Evolutionary conservation across 1,140 invertebrate genomes (phyloP).

Genomic region (Rhagoletis pomonella): DNA sequence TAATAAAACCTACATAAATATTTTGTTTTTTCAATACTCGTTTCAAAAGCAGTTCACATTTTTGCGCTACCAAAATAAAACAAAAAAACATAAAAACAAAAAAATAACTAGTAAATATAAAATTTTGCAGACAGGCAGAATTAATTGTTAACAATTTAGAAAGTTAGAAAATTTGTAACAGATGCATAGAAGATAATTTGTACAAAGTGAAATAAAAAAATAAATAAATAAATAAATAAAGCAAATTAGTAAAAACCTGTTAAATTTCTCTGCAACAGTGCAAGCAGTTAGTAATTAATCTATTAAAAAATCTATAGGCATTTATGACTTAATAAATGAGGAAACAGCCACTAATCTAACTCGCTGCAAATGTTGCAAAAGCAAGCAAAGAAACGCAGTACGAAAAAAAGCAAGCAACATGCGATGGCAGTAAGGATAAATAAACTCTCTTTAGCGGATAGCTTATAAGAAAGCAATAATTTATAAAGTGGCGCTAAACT

Average conservation of each 20-base stretch:
- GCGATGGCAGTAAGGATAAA: neutral
- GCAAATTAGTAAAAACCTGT: neutral
- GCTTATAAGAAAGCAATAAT: conserved; percentile 45
- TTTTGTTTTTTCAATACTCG: neutral
- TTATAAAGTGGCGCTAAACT: conserved; percentile 25
- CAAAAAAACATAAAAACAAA: neutral
- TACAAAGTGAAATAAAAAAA: conserved; percentile 19
- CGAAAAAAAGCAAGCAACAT: neutral
- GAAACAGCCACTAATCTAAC: conserved; percentile 23
- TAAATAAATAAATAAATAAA: neutral
- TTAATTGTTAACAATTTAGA: conserved; percentile 47
- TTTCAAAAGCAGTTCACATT: neutral
- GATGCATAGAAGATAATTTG: conserved; percentile 38
- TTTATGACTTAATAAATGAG: conserved; percentile 42
- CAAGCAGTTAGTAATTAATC: conserved; percentile 45
- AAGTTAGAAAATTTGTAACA: conserved; percentile 39
- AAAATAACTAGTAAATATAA: neutral
- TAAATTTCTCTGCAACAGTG: conserved; percentile 28
- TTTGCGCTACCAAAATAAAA: neutral
- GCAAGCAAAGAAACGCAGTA: neutral
- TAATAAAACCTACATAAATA: no score
- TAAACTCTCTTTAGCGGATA: neutral
- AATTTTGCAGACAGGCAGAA: neutral
- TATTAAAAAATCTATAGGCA: conserved; percentile 30
- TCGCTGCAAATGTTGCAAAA: neutral